Base-by-base conservation (phyloP, 2,797 vertebrate species). In the Lepidocolaptes lacrymiger region DNA sequence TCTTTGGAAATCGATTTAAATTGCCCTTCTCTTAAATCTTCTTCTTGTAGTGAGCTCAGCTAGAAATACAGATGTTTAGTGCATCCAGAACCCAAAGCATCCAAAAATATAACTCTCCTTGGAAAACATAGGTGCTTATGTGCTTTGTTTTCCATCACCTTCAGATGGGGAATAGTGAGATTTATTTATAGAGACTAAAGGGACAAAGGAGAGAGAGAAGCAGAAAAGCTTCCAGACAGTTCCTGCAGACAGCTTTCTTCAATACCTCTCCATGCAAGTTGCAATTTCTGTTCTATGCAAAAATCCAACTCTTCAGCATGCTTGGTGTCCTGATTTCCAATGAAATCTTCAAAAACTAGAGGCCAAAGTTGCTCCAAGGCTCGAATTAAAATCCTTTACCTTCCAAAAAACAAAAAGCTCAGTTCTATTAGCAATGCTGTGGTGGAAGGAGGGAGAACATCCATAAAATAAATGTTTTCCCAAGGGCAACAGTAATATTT, bases 1-100 rank as follows among this genome's bases (percentile, higher is more conserved):
- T 39, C 34, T 87, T 82, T 91, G 71, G 22, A 77, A 90, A 71
- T 3, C 43, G 51, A 59, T 43, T 59, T 74, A n/a, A 87, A 95
- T 36, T 21, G 3, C 2, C 12, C 15, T 61, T 77, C 41, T 85
- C 77, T 90, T 71, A 32, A 87, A 75, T 66, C n/a, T 68, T 49
- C 55, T 68, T 30, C n/a, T 90, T 11, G 66, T 61, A 20, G 71
- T 76, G 56, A 71, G n/a, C 48, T 88, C 18, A 59, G 27, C 41
- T 79, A 86, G 77, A 90, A 69, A 86, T 78, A 28, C 7, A 73
- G 63, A 49, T 34, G 8, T 51, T 81, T 36, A 37, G 34, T 56
- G 12, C 12, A 32, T 77, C 32, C 9, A 1, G 63, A 90, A 80
- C 59, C 17, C 58, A 78, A 61, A 73, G 37, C 32, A 67, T 44